Conservation (phyloP, 35 echinoderm and acorn worm species). For the Heliocidaris erythrogramma region DNA sequence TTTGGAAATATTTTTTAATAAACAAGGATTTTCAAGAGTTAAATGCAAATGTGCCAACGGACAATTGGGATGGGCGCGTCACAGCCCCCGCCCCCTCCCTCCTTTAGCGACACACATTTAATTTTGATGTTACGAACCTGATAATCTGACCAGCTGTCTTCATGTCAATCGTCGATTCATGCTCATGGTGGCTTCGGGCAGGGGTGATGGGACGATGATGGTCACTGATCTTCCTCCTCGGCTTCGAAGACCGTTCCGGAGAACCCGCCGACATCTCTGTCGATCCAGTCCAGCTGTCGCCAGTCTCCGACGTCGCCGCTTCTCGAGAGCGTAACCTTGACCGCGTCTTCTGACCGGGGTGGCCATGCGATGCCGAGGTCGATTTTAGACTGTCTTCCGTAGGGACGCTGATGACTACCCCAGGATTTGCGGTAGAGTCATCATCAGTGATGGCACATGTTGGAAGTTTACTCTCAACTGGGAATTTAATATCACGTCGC, state of each 20-base stretch:
- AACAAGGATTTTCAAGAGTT: too few relatives aligned
- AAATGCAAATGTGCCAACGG: too few relatives aligned
- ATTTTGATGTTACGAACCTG: neutral
- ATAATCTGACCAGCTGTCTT: constrained; percentile 9
- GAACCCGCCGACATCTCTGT: neutral
- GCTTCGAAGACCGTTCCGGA: neutral
- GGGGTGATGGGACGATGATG: neutral
- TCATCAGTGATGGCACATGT: neutral
- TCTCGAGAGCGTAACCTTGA: neutral
- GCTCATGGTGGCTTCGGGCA: neutral
- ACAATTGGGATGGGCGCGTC: too few relatives aligned
- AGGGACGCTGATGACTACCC: neutral
- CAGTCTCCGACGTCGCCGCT: neutral
- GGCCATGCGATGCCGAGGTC: neutral
- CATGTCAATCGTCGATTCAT: neutral
- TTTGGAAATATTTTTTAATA: too few relatives aligned
- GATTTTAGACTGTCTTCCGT: neutral
- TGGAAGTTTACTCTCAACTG: neutral
- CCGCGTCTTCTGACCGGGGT: neutral
- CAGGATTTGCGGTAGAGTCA: neutral
- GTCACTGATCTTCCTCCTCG: constrained; percentile 14
- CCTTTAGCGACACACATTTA: neutral
- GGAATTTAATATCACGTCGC: neutral
- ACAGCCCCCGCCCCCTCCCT: too few relatives aligned
- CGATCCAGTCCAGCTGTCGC: neutral